Conservation (phyloP, 2,888 invertebrate genomes). For the Drosophila multiciliata region DNA sequence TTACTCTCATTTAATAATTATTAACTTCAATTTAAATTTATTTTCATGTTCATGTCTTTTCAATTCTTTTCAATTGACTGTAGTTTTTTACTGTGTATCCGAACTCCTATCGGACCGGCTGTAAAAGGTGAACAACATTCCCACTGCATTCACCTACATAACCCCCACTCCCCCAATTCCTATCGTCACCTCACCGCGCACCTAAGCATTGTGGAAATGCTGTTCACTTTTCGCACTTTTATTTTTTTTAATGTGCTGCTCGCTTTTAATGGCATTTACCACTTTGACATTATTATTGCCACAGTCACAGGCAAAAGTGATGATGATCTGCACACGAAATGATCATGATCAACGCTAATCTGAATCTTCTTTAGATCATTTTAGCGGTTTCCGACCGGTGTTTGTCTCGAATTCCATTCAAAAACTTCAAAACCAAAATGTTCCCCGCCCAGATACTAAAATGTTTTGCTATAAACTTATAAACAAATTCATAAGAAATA, state of each 20-base stretch:
- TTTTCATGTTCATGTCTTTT: background rate
- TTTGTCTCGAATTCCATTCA: constrained; percentile 10
- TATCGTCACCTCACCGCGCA: background rate
- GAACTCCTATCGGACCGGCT: constrained; percentile 26
- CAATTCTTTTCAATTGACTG: background rate
- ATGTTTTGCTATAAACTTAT: background rate
- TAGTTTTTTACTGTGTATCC: background rate
- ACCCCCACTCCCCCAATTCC: constrained; percentile 4
- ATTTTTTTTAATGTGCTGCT: constrained; percentile 13
- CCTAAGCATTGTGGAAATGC: constrained; percentile 3
- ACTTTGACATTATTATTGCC: constrained; percentile 73
- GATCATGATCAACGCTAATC: constrained; percentile 23
- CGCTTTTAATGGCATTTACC: constrained; percentile 64
- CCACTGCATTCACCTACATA: background rate
- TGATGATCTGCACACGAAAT: constrained; percentile 16
- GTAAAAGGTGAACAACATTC: constrained; percentile 76
- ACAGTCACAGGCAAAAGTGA: constrained; percentile 15
- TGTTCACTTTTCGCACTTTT: constrained; percentile 46
- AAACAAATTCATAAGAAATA: constrained; percentile 51
- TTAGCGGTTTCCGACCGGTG: background rate
- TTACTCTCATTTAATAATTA: background rate
- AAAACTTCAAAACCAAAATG: background rate
- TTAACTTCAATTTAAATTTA: background rate
- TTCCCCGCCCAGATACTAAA: background rate
- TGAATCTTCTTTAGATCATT: constrained; percentile 8